phyloP scores from a whole-genome alignment of 2,113 vertebrate species.

The Chelonoidis abingdonii region DNA sequence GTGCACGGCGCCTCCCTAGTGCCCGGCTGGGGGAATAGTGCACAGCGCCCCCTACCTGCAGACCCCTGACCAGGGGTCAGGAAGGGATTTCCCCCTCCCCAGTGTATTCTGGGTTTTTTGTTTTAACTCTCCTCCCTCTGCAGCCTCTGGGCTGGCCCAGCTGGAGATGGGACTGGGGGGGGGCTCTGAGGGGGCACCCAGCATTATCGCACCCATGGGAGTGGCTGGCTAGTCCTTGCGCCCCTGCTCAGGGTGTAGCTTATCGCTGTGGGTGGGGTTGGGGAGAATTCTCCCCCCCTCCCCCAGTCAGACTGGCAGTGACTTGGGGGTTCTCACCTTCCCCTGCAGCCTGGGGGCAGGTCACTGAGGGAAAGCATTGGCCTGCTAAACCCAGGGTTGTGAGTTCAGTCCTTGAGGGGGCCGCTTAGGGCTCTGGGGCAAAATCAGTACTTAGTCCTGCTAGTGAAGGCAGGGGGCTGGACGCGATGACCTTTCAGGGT shows the following conservation, averaged over 20 bases:
- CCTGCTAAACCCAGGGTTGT: no score
- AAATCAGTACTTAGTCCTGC: no score
- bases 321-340: background rate
- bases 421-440: no score
- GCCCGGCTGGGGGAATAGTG: no score
- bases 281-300: background rate
- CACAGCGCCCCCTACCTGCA: background rate
- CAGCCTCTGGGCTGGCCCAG: accelerated
- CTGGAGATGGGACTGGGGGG: background rate
- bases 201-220: background rate
- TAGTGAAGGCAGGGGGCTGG: no score
- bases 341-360: no score
- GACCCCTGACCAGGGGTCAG: no score
- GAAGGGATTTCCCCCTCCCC: background rate
- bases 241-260: background rate
- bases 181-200: background rate
- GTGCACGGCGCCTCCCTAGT: no score
- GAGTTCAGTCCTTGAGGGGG: no score
- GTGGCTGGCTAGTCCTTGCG: background rate
- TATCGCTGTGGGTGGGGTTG: background rate
- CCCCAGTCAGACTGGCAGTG: background rate
- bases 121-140: background rate
- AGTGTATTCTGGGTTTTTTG: background rate
- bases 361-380: background rate
- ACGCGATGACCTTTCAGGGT: no score